A percentile compares a stretch with the other conserved stretches of the same genome.
These are phyloP conservation scores for Brachypalpus laphriformis DNA, from an alignment of 2,888 invertebrate genomes.

Conservation along the genomic window DNA sequence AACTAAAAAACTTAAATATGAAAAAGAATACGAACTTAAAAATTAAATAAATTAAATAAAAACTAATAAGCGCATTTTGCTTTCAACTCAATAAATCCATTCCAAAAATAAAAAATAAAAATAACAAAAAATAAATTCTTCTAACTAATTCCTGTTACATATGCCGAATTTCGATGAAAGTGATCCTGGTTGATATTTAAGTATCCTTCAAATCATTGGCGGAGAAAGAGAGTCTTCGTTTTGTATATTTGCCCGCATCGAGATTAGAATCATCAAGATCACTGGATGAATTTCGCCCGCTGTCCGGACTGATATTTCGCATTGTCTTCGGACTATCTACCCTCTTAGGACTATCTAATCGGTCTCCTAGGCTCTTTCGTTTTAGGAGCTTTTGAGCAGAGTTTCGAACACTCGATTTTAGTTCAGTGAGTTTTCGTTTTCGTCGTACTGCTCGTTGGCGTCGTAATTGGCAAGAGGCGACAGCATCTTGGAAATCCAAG, in stretches of 20 bases:
- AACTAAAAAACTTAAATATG: slow-evolving; percentile 44
- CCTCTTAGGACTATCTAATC: slow-evolving; percentile 60
- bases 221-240: slow-evolving; percentile 81
- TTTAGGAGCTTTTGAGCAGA: slow-evolving; percentile 78
- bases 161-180: not conserved
- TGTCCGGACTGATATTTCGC: slow-evolving; percentile 80
- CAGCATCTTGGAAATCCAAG: slow-evolving; percentile 51
- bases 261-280: slow-evolving; percentile 75
- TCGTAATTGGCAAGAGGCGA: slow-evolving; percentile 76
- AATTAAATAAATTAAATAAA: slow-evolving; percentile 15
- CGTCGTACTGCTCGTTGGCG: slow-evolving; percentile 80
- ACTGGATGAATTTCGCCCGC: slow-evolving; percentile 81
- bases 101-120: not conserved
- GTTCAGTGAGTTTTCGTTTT: slow-evolving; percentile 78
- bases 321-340: not conserved
- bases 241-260: slow-evolving; percentile 75
- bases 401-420: slow-evolving; percentile 77
- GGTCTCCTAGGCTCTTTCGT: slow-evolving; percentile 55
- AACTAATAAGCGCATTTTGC: slow-evolving; percentile 72
- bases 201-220: slow-evolving; percentile 90
- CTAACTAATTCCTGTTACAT: slow-evolving; percentile 23
- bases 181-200: slow-evolving; percentile 80
- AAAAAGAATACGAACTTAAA: slow-evolving; percentile 38
- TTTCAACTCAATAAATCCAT: slow-evolving; percentile 59
- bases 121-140: slow-evolving; percentile 69